These are phyloP conservation scores for Connochaetes taurinus DNA, from an alignment of 2,113 vertebrate genomes.

Conservation along the genomic window DNA sequence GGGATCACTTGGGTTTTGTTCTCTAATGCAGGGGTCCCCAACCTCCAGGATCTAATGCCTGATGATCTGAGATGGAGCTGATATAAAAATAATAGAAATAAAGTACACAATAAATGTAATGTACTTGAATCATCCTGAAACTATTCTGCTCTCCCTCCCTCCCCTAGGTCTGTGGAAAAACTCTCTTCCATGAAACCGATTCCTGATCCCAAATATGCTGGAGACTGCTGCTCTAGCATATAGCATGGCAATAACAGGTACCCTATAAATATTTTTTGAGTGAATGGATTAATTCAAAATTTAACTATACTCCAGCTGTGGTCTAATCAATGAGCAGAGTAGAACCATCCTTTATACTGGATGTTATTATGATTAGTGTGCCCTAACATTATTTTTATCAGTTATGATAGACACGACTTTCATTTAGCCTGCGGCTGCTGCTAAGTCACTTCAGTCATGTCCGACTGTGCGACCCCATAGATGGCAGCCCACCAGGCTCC, in stretches of 20 bases:
- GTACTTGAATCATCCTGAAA: neutral
- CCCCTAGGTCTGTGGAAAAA: neutral
- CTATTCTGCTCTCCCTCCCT: neutral
- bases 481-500: too few relatives aligned
- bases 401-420: neutral
- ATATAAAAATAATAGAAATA: neutral
- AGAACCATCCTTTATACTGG: neutral
- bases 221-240: neutral
- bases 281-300: constrained; percentile 3
- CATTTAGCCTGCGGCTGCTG: neutral
- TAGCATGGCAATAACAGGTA: neutral
- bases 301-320: neutral
- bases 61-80: neutral
- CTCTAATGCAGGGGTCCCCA: neutral
- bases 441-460: neutral
- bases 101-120: neutral
- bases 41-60: neutral
- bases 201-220: neutral
- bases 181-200: neutral
- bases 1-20: neutral
- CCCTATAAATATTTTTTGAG: neutral
- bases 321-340: neutral
- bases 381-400: neutral
- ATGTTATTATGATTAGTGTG: neutral
- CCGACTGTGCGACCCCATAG: too few relatives aligned